These are phyloP conservation scores for Chymomyza amoena DNA, from an alignment of 2,888 invertebrate genomes.

Conservation along the genomic window DNA sequence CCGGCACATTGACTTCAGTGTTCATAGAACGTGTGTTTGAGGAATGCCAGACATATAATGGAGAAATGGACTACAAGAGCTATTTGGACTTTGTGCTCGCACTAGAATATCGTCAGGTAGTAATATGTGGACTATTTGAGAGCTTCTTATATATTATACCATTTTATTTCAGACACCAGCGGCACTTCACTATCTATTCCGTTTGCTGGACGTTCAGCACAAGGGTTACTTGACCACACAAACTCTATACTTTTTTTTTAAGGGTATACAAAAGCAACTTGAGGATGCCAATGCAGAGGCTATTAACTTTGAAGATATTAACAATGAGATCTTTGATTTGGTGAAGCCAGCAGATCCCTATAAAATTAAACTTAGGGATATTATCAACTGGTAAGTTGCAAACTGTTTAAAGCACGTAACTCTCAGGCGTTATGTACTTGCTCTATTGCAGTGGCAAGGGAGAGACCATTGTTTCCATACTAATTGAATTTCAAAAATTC, in stretches of 20 bases:
- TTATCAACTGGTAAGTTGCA: constrained; percentile 83
- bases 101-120: constrained; percentile 92
- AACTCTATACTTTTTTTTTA: constrained; percentile 94
- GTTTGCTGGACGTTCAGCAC: constrained; percentile 93
- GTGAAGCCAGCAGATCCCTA: constrained; percentile 91
- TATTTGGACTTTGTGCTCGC: constrained; percentile 96
- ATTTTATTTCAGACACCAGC: constrained; percentile 81
- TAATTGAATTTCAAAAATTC: constrained; percentile 97
- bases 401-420: constrained; percentile 1
- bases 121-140: not conserved
- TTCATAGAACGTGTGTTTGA: constrained; percentile 96
- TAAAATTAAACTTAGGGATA: constrained; percentile 91
- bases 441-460: constrained; percentile 88
- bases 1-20: constrained; percentile 92
- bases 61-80: constrained; percentile 98
- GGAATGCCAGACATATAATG: constrained; percentile 95
- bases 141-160: too few species aligned
- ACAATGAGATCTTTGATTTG: constrained; percentile 99
- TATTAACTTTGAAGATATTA: constrained; percentile 95
- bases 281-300: constrained; percentile 91
- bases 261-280: constrained; percentile 96
- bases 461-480: constrained; percentile 94
- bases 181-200: constrained; percentile 93
- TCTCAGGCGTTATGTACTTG: constrained; percentile 1
- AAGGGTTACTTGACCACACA: constrained; percentile 93